Conservation (phyloP, 2,888 invertebrate species). For the Yponomeuta plumbellus region DNA sequence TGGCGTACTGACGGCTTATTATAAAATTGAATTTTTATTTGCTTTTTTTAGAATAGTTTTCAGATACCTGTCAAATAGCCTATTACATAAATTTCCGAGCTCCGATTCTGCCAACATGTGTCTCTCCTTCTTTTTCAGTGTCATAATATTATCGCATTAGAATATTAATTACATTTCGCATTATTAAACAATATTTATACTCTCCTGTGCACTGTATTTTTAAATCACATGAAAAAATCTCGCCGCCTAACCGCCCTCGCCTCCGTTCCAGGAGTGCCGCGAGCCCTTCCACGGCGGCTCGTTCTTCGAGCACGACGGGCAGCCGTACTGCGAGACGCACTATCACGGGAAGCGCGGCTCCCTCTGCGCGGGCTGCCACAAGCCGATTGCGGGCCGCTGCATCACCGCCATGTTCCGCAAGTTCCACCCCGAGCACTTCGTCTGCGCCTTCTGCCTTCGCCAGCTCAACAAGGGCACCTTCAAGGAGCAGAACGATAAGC, state of each 20-base stretch:
- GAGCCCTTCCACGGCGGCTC: slow-evolving; percentile 98
- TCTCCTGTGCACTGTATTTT: no score
- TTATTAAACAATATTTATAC: no score
- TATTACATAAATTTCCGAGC: no score
- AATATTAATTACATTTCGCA: no score
- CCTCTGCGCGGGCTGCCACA: slow-evolving; percentile 97
- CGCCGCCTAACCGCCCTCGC: neutral
- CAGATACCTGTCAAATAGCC: no score
- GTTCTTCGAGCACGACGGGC: slow-evolving; percentile 98
- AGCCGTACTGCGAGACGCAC: slow-evolving; percentile 99
- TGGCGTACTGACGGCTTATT: no score
- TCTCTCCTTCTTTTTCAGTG: no score
- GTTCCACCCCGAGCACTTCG: slow-evolving; percentile 99
- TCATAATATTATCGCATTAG: no score
- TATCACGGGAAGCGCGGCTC: slow-evolving; percentile 98
- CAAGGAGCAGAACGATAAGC: slow-evolving; percentile 99
- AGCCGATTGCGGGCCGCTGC: slow-evolving; percentile 97
- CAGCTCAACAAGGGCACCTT: slow-evolving; percentile 99
- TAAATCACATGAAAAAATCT: no score
- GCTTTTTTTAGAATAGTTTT: no score
- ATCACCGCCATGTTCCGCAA: slow-evolving; percentile 99
- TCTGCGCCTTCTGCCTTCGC: slow-evolving; percentile 98
- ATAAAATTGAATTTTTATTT: no score
- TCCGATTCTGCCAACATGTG: no score
- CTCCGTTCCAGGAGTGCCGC: slow-evolving; percentile 89